These are phyloP conservation scores for Spea hammondii DNA, from an alignment of 2,797 vertebrate species.

Conservation along the genomic window DNA sequence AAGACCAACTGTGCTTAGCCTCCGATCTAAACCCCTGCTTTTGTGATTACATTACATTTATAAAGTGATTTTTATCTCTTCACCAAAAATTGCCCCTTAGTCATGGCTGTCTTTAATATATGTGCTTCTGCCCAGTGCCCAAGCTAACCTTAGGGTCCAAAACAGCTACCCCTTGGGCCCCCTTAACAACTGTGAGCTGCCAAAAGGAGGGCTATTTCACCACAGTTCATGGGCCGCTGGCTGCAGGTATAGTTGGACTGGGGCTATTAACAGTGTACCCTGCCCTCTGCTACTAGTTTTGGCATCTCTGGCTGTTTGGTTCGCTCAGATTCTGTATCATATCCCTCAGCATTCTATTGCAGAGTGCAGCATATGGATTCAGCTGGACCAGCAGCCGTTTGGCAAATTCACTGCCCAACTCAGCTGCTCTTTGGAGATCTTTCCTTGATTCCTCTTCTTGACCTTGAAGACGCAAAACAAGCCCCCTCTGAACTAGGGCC, in stretches of 20 bases:
- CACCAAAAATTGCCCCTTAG: too few relatives aligned
- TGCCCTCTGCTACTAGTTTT: neutral
- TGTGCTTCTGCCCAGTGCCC: neutral
- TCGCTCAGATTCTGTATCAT: conserved; percentile 78
- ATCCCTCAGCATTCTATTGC: conserved; percentile 90
- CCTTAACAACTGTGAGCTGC: too few relatives aligned
- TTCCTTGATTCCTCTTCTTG: conserved; percentile 72
- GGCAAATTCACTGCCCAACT: conserved; percentile 84
- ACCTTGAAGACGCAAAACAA: conserved; percentile 73
- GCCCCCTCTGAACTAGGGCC: conserved; percentile 87
- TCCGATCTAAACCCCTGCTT: too few relatives aligned
- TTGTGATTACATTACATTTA: too few relatives aligned
- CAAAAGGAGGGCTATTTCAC: too few relatives aligned
- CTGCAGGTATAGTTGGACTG: too few relatives aligned
- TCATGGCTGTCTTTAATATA: too few relatives aligned
- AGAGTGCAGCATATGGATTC: conserved; percentile 93
- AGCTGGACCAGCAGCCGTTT: conserved; percentile 79
- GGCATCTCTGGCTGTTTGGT: conserved; percentile 53
- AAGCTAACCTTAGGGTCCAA: too few relatives aligned
- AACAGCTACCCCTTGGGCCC: too few relatives aligned
- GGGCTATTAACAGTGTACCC: neutral
- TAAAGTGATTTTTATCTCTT: too few relatives aligned
- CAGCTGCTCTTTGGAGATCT: conserved; percentile 79
- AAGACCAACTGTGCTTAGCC: too few relatives aligned
- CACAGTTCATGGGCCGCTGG: too few relatives aligned